Evolutionary conservation across 1,140 invertebrate species (phyloP).

Genomic region (Drosophila kohkoa): DNA sequence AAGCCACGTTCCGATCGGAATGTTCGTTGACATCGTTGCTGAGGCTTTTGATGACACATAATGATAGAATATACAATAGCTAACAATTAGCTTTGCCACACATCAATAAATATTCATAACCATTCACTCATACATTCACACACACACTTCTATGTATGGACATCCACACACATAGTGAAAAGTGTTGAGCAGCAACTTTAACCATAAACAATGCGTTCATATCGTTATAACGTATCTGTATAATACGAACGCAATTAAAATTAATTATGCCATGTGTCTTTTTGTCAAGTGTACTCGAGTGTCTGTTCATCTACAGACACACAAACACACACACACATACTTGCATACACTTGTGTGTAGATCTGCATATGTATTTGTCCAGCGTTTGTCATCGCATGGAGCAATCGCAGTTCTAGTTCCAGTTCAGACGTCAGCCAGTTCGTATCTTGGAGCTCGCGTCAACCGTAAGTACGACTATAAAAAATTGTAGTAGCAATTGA

Average conservation of each 20-base stretch:
- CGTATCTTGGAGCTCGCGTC: conserved; percentile 35
- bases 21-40: conserved; percentile 20
- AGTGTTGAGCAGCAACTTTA: conserved; percentile 28
- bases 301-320: conserved; percentile 46
- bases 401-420: conserved; percentile 60
- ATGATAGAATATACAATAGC: conserved; percentile 46
- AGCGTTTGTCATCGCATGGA: conserved; percentile 60
- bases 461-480: conserved; percentile 35
- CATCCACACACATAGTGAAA: conserved; percentile 17
- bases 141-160: conserved; percentile 15
- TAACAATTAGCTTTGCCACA: conserved; percentile 50
- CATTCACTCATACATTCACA: conserved; percentile 18
- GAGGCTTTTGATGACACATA: conserved; percentile 59
- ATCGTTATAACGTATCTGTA: conserved; percentile 10
- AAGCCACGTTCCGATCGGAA: conserved; percentile 10
- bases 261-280: conserved; percentile 73
- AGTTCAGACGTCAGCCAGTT: conserved; percentile 64
- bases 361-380: conserved; percentile 57
- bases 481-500: conserved; percentile 17
- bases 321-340: conserved; percentile 11
- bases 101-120: conserved; percentile 79
- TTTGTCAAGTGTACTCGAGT: conserved; percentile 58
- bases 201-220: conserved; percentile 37
- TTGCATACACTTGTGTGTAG: neutral
- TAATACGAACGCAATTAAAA: conserved; percentile 65